Evolutionary conservation across 2,888 invertebrate genomes (phyloP).

Genomic region (Meganola albula): DNA sequence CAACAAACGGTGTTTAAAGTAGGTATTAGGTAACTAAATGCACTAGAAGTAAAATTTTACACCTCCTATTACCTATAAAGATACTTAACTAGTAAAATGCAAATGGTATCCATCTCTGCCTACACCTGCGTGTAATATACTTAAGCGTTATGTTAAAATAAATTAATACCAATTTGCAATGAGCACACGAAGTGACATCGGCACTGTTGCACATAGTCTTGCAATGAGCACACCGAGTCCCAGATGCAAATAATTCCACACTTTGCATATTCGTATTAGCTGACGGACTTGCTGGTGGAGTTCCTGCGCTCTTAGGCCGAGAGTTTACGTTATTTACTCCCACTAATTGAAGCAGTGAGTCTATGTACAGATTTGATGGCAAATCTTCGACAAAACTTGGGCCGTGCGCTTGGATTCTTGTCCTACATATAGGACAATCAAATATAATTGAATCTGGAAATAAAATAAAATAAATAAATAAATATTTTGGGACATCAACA

Average conservation of each 20-base stretch:
- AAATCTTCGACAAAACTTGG: slow-evolving; percentile 67
- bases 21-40: no score
- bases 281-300: slow-evolving; percentile 38
- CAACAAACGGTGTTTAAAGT: no score
- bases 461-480: slow-evolving; percentile 4
- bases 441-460: slow-evolving; percentile 53
- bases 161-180: slow-evolving; percentile 77
- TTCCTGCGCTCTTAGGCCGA: slow-evolving; percentile 20
- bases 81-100: no score
- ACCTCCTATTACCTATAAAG: no score
- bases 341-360: slow-evolving; percentile 76
- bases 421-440: slow-evolving; percentile 80
- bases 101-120: no score
- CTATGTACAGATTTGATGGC: slow-evolving; percentile 83
- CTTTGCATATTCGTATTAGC: slow-evolving; percentile 32
- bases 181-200: slow-evolving; percentile 66
- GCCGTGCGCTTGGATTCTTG: slow-evolving; percentile 62
- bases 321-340: slow-evolving; percentile 34
- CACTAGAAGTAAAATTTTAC: no score
- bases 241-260: slow-evolving; percentile 53
- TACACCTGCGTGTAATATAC: no score
- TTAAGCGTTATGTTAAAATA: no score
- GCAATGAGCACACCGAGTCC: slow-evolving; percentile 52
- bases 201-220: slow-evolving; percentile 50
- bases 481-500: background rate